A percentile compares a stretch with the other conserved stretches of the same genome.
Conservation (phyloP, 2,888 invertebrate genomes). For the Parascotia fuliginaria region DNA sequence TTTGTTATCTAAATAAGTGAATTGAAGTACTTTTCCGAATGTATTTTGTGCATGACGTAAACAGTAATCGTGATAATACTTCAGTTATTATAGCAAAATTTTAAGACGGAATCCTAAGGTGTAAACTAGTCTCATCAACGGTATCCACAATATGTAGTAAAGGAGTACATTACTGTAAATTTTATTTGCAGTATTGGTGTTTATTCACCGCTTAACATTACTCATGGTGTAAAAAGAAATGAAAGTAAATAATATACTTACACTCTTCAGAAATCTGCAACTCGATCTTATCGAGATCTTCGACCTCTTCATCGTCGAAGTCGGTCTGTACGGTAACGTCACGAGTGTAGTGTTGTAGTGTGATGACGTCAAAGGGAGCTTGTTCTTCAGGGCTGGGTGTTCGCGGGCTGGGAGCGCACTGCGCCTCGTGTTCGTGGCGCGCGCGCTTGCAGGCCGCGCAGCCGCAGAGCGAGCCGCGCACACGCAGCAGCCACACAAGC, state of each 20-base stretch:
- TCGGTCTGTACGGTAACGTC: conserved; percentile 84
- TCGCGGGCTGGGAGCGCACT: conserved; percentile 58
- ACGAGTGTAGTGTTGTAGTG: conserved; percentile 76
- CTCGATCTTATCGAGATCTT: conserved; percentile 79
- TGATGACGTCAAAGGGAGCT: conserved; percentile 78
- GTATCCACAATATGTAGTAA: too few species aligned
- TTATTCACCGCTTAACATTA: too few species aligned
- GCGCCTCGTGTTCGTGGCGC: conserved; percentile 65
- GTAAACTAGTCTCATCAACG: too few species aligned
- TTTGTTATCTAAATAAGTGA: too few species aligned
- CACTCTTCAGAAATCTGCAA: conserved; percentile 78
- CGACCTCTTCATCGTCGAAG: conserved; percentile 77
- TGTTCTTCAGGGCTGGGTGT: conserved; percentile 61
- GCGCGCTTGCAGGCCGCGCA: conserved; percentile 89
- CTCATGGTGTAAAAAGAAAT: too few species aligned
- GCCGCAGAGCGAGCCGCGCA: conserved; percentile 92
- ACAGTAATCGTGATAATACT: too few species aligned
- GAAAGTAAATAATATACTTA: conserved; percentile 52
- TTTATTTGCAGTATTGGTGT: too few species aligned
- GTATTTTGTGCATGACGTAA: too few species aligned
- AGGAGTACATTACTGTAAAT: too few species aligned
- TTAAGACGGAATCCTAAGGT: too few species aligned
- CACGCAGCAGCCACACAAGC: conserved; percentile 93
- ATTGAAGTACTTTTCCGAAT: too few species aligned
- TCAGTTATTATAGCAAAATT: too few species aligned